Base-by-base conservation (phyloP, 2,113 vertebrate genomes). In the Megatriorchis doriae region DNA sequence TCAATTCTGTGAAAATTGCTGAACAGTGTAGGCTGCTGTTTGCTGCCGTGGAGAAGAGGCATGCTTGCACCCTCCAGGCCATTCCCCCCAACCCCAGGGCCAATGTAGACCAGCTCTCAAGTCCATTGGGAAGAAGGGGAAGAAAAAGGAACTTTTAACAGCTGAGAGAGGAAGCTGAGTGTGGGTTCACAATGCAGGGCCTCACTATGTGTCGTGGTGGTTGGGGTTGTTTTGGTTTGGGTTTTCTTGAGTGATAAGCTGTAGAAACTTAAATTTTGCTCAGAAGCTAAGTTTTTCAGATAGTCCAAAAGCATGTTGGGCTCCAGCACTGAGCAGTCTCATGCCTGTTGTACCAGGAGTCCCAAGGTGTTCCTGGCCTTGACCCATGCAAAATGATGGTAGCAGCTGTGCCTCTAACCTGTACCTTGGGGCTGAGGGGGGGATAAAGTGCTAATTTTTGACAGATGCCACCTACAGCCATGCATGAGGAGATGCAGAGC, bases 351-450 rank as follows among this genome's bases (percentile, higher is more conserved):
- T 31, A 59, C 16, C 42, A 32, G n/a, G n/a, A 59, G 40, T 67
- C 52, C 45, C 27, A 40, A 16, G 11, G 45, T 59, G 16, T 42
- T 72, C 63, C n/a, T 67, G 65, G 66, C 15, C 31, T 59, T 36
- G 66, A 47, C 10, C 45, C 18, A 3, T 34, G 36, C 65, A 79
- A 55, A 63, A 47, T 7, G 20, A n/a, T 0, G 4, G 50, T 16
- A 71, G 59, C 38, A 59, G 34, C 26, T 66, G 45, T 67, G 31
- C 21, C 26, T 42, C 26, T 65, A 45, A 42, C 25, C 6, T 36
- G 14, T 20, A 50, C 38, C 31, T 53, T 0, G 3, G 34, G 23
- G 12, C 1, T 43, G 29, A 36, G 9, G 3, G 18, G 13, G 40
- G 14, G 15, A 40, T 43, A 27, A 58, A 55, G 53, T 74, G n/a